Evolutionary conservation across 2,797 vertebrate species (phyloP).

Genomic region (Nyctalus aviator): DNA sequence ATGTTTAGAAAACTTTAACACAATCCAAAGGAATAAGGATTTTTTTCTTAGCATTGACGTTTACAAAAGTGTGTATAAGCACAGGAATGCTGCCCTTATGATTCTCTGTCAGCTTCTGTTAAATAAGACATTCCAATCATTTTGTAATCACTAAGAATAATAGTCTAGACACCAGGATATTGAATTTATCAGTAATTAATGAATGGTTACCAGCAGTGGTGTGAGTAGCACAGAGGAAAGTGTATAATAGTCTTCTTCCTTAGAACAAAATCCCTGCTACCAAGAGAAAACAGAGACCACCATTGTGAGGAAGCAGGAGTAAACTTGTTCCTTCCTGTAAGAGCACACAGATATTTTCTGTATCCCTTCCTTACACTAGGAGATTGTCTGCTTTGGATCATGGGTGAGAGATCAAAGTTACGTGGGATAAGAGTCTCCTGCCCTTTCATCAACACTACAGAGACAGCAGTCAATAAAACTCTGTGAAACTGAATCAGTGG

Average conservation of each 20-base stretch:
- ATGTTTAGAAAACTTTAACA: conserved; percentile 28
- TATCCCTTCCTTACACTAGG: neutral
- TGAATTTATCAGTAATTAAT: neutral
- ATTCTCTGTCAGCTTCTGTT: conserved; percentile 43
- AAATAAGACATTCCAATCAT: neutral
- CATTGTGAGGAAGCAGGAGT: neutral
- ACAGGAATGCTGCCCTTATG: neutral
- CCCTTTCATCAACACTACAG: neutral
- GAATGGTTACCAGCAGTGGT: neutral
- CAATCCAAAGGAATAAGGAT: neutral
- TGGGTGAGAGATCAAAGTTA: neutral
- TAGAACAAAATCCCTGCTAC: conserved; percentile 34
- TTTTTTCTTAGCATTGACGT: neutral
- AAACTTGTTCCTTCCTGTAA: neutral
- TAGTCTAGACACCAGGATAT: neutral
- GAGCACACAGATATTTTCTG: neutral
- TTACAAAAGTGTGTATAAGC: neutral
- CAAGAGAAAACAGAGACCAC: neutral
- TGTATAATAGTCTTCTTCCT: neutral
- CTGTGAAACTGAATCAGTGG: neutral
- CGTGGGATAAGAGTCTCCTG: neutral
- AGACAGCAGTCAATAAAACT: conserved; percentile 19
- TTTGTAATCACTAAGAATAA: conserved; percentile 42
- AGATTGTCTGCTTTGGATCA: conserved; percentile 25
- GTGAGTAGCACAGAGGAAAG: neutral